Evolutionary conservation across 92 coral and sea anemone species (phyloP).

Genomic region (Blastomussa wellsi): DNA sequence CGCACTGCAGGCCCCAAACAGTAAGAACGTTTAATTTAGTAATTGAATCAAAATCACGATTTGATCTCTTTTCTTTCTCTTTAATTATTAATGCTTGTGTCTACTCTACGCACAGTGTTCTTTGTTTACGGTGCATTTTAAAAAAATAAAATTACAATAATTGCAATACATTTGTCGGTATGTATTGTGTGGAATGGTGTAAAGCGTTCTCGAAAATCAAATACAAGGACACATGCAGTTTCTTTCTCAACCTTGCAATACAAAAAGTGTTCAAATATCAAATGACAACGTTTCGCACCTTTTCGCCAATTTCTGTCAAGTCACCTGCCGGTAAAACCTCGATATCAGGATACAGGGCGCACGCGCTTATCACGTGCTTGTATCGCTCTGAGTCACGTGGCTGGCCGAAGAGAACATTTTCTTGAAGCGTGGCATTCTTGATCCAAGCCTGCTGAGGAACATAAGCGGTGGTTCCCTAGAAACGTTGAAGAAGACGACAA

Average conservation of each 20-base stretch:
- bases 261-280: not conserved
- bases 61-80: no score
- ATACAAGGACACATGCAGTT: not conserved
- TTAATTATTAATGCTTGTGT: no score
- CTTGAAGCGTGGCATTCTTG: slow-evolving; percentile 88
- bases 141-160: no score
- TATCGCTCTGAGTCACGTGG: slow-evolving; percentile 69
- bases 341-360: slow-evolving; percentile 88
- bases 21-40: no score
- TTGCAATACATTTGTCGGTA: no score
- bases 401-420: slow-evolving; percentile 86
- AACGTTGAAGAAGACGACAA: not conserved
- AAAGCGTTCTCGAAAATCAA: not conserved
- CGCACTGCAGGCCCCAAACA: no score
- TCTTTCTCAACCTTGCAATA: not conserved
- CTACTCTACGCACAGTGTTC: no score
- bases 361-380: slow-evolving; percentile 70
- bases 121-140: no score
- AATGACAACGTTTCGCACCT: slow-evolving; percentile 52
- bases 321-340: slow-evolving; percentile 86
- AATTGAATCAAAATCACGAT: no score
- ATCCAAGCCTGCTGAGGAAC: slow-evolving; percentile 98
- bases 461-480: slow-evolving; percentile 87
- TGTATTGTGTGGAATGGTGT: not conserved
- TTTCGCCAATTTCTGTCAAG: slow-evolving; percentile 92